Percentiles rank a stretch among this genome's conserved stretches.
Conservation (phyloP, 2,113 vertebrate genomes). For the Rynchops niger region DNA sequence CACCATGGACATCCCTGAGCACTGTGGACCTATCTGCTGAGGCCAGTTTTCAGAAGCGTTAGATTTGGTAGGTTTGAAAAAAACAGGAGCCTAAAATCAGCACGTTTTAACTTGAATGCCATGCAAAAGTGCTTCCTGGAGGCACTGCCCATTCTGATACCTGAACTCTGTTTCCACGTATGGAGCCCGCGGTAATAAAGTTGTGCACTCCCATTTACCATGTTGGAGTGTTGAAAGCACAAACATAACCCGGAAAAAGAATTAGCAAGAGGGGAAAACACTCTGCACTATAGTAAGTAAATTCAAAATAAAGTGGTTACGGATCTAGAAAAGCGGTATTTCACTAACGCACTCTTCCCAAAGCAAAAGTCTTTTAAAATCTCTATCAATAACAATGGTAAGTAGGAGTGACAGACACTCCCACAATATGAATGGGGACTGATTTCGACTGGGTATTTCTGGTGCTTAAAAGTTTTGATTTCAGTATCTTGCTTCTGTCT, state of each 20-base stretch:
- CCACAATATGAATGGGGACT: not conserved
- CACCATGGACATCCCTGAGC: not conserved
- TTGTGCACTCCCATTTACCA: not conserved
- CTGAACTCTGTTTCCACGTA: accelerated
- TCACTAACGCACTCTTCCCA: not conserved
- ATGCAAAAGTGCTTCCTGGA: not conserved
- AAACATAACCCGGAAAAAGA: not conserved
- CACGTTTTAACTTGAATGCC: not conserved
- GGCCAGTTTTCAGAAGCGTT: not conserved
- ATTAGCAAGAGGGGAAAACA: not conserved
- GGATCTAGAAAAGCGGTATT: not conserved
- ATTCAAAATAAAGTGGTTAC: not conserved
- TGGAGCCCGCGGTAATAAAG: not conserved
- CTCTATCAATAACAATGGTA: not conserved
- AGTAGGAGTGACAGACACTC: not conserved
- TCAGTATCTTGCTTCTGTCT: not conserved
- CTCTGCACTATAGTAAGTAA: not conserved
- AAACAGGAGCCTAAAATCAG: not conserved
- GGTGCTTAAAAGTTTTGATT: not conserved
- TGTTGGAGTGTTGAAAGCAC: not conserved
- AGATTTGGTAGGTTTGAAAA: not conserved
- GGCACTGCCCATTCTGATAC: not conserved
- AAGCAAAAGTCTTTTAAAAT: not conserved
- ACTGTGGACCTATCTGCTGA: not conserved
- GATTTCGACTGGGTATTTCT: not conserved